Conservation (phyloP, 2,888 invertebrate species). For the Caenorhabditis sinica region DNA sequence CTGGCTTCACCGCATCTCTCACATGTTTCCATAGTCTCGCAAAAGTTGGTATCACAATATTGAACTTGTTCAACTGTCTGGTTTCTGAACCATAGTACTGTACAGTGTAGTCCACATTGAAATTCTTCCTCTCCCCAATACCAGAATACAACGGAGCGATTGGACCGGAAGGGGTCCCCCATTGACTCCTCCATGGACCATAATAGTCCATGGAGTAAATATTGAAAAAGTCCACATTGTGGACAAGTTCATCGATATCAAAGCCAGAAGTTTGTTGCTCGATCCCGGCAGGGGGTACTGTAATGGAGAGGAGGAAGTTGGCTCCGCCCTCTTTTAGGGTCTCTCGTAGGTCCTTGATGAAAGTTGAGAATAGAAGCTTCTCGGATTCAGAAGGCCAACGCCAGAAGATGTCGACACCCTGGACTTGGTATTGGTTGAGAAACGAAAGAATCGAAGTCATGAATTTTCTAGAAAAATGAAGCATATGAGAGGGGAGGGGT, state of each 20-base stretch:
- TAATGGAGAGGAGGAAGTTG: not conserved
- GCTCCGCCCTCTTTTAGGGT: not conserved
- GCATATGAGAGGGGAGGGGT: too few relatives aligned
- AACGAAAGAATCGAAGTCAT: not conserved
- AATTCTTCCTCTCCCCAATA: not conserved
- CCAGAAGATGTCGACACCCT: not conserved
- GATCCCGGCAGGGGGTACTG: not conserved
- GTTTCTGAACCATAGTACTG: not conserved
- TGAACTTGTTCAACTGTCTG: not conserved
- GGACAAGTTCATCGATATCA: not conserved
- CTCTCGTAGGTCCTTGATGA: not conserved
- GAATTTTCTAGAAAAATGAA: not conserved
- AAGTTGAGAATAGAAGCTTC: not conserved
- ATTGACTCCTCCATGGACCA: not conserved
- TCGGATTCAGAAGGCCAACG: conserved; percentile 1
- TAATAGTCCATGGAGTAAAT: not conserved
- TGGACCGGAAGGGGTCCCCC: not conserved
- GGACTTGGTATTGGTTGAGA: not conserved
- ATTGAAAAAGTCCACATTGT: not conserved
- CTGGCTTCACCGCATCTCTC: not conserved
- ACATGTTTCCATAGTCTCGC: not conserved
- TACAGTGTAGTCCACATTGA: not conserved
- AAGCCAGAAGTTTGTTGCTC: not conserved
- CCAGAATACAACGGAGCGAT: not conserved
- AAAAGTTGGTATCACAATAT: not conserved